Evolutionary conservation across 2,888 invertebrate species (phyloP), one percentile per base, ranked within the genome.

Genomic region (Melolontha melolontha): DNA sequence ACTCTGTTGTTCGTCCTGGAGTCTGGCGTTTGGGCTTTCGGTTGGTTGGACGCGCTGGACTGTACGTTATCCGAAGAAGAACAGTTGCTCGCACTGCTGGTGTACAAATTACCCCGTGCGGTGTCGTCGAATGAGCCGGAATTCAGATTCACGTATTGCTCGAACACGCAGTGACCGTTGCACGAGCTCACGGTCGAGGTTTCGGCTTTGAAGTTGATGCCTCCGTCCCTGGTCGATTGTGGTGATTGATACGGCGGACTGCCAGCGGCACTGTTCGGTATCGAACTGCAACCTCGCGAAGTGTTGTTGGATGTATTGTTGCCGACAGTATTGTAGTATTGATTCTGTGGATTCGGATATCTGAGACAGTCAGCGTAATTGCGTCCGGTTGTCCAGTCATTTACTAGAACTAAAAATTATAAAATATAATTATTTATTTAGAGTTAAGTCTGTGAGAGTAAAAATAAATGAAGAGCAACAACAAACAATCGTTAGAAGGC

Each of bases 371-470:
- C 22, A 8, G 55, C n/a, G 49, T 57, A 66, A 14, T 57, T 66
- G 5, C 47, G 49, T 8, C 66, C 66, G 2, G 66, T 66, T n/a
- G 39, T 40, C 66, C 66, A 66, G 49, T 66, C 66, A 29, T 66
- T 66, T 5, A 66, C 55, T 54, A 66, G 34, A 39, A 66, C 55
- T 65, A n/a, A 1, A 22, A 22, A 22, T 1, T 1, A 22, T 2
- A 22, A 22, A 22, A 22, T 22, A 22, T 4, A 22, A 22, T 22
- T 22, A 22, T 22, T 22, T 22, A 22, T 2, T 22, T 22, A 22
- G 22, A 2, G 22, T 4, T 2, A 22, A 4, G 4, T 22, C 1
- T 22, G 22, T 22, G 22, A 22, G 22, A 22, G 22, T 22, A 1
- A 22, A 22, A 22, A 22, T 4, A 22, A 22, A 22, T 1, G 22